Evolutionary conservation across 2,888 invertebrate species (phyloP), one percentile per base, ranked within the genome.

Genomic region (Mimas tiliae): DNA sequence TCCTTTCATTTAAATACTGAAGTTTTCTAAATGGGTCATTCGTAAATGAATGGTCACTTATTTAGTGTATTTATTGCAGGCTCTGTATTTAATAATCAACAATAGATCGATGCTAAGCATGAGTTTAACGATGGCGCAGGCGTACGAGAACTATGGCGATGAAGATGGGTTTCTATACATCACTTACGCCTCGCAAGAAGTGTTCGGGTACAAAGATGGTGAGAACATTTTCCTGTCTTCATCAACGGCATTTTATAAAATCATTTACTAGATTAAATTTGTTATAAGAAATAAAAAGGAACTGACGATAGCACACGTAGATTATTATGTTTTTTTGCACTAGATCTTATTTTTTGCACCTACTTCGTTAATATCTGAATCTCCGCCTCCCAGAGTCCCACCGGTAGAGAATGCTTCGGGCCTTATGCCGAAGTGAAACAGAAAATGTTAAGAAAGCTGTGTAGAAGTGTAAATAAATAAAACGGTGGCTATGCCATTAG

Each of bases 161-260:
- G 96, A 96, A 42, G 98, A 98, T 84, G 98, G 98, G 0, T 98
- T 97, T 82, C 94, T 98, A 0, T 98, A 98, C 85, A 95, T 98
- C 78, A 97, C 97, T 0, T 98, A 98, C 82, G 97, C 98, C 0
- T 97, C 97, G 33, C 98, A 98, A 90, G 98, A 98, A 92, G 97
- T 97, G 75, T 98, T 98, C 84, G 98, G 98, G 12, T 94, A 90
- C 68, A 87, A 92, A 74, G 90, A 92, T 76, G 89, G 93, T 90
- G 71, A 85, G 87, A 71, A 65, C 27, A 21, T n/a, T n/a, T 64
- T 51, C 42, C 33, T 9, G 11, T 7, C 53, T 45, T 27, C 9
- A 1, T 14, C 38, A 58, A n/a, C 27, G 27, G 27, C 27, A 27
- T 27, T 27, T 27, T 27, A 27, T 27, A 27, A 27, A 27, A 27